Conservation (phyloP, 2,888 invertebrate species). For the Dysmachus trigonus region DNA sequence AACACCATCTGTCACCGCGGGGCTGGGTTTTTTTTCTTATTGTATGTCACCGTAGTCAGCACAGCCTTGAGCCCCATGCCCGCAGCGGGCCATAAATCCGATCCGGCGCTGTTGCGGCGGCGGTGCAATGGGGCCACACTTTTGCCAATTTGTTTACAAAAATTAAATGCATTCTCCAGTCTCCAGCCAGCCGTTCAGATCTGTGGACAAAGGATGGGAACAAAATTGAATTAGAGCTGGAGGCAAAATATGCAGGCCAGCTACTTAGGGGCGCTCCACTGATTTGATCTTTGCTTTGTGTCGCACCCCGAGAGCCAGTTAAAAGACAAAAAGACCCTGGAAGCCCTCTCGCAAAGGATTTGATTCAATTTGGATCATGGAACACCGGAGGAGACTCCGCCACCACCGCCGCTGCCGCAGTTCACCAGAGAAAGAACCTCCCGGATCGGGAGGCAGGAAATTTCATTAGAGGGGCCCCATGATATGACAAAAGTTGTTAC, state of each 20-base stretch:
- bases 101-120: neutral
- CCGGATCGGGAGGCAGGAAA: neutral
- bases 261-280: neutral
- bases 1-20: constrained; percentile 14
- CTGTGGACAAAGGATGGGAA: neutral
- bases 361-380: neutral
- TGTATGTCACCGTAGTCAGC: neutral
- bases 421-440: no score
- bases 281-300: neutral
- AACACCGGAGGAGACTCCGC: neutral
- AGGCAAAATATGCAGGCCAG: neutral
- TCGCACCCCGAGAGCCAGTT: neutral
- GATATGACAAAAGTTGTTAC: neutral
- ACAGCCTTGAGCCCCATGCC: neutral
- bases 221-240: neutral
- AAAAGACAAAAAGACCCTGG: neutral
- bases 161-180: neutral
- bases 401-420: no score
- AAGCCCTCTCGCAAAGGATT: neutral
- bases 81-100: neutral
- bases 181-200: neutral
- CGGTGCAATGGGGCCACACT: neutral
- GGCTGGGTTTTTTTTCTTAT: neutral
- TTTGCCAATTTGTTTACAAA: constrained; percentile 11
- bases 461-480: neutral